These are phyloP conservation scores for Lathamus discolor DNA, from an alignment of 2,113 vertebrate species.

Conservation along the genomic window DNA sequence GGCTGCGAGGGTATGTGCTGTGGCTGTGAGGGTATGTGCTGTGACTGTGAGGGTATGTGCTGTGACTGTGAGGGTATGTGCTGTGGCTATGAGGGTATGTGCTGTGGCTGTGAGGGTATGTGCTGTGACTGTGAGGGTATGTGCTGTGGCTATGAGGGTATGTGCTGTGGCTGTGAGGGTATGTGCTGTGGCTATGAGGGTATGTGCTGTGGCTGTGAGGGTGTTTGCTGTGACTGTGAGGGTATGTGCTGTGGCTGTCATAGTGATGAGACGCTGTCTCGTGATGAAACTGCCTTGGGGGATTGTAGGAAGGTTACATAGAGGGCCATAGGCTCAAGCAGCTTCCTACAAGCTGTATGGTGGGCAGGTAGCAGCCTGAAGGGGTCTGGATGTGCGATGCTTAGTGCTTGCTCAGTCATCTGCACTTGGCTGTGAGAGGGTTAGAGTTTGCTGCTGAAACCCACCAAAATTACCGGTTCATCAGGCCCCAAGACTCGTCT, in stretches of 20 bases:
- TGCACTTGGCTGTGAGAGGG: not conserved
- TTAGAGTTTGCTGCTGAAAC: not conserved
- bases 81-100: not conserved
- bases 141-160: not conserved
- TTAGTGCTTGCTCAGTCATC: not conserved
- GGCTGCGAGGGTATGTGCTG: too few species aligned
- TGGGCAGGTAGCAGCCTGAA: not conserved
- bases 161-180: not conserved
- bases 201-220: not conserved
- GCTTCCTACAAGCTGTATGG: accelerated
- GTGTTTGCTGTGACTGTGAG: not conserved
- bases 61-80: not conserved
- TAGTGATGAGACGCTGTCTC: accelerated
- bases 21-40: not conserved
- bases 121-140: not conserved
- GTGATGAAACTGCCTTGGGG: not conserved
- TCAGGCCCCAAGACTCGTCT: not conserved
- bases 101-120: not conserved
- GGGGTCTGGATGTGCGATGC: accelerated
- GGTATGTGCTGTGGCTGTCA: not conserved
- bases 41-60: not conserved
- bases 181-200: not conserved
- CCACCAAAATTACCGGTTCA: not conserved
- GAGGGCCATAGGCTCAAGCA: not conserved
- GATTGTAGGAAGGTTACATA: not conserved